Base-by-base conservation (phyloP, 1,140 invertebrate species). In the Dendrolimus punctatus region DNA sequence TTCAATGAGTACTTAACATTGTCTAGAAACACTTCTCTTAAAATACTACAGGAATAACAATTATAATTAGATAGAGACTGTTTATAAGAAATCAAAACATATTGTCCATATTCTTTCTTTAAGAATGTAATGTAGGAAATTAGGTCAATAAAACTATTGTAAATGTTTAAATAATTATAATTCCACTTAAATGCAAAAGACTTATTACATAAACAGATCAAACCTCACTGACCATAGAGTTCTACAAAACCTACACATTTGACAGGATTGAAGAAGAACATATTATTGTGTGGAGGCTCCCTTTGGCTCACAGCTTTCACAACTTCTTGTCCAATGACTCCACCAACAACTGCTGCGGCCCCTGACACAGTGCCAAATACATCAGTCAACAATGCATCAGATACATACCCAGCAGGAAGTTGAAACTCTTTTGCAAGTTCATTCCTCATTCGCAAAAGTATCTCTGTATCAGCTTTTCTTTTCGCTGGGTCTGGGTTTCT, bases 261-360 rank as follows among this genome's bases (percentile, higher is more conserved):
- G 2, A 93, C 86, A 53, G 96, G 94, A 87, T 97, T 96, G 72
- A 98, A 95, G 60, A 98, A 91, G 72, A 98, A 98, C 66, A 98
- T 91, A 83, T 98, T 98, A 65, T 95, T 93, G 60, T 96, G 92
- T 0, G 96, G 96, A 6, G 91, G 90, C 76, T 96, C 96, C 73
- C 95, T 94, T 62, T 95, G 92, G 36, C 96, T 97, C 7, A 98
- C 93, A 51, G 93, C 94, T 88, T 99, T 99, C 55, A 99, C 98
- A 6, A 98, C 92, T 88, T 99, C 98, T 75, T 99, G 98, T 0
- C 93, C 94, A 60, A 99, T 90, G 6, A 98, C 92, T 47, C 97
- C 98, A 6, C 98, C 98, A 0, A 99, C 90, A 10, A 99, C 93
- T 8, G 98, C 97, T 83, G 95, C 97, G 5, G 95, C 93, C 39